phyloP scores from a whole-genome alignment of 2,113 vertebrate genomes.

The Falcunculus frontatus region DNA sequence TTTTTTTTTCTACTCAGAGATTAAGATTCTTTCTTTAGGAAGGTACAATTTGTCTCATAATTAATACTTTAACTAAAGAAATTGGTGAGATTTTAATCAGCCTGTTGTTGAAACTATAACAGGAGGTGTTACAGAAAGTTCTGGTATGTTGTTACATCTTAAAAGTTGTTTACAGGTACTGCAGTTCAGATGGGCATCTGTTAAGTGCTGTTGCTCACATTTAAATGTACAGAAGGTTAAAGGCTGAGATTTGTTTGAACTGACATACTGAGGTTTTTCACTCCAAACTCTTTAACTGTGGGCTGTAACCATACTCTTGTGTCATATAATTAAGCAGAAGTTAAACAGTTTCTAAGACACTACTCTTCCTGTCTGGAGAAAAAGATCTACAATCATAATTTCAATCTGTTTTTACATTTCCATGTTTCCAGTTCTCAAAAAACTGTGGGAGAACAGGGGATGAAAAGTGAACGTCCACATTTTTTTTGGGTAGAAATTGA shows the following conservation, averaged over 20 bases:
- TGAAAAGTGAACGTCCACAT: background rate
- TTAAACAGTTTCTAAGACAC: background rate
- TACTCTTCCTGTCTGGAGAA: background rate
- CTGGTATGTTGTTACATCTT: background rate
- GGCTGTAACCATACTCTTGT: background rate
- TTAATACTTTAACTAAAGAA: background rate
- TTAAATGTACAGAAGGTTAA: background rate
- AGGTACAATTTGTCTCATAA: background rate
- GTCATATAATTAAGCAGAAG: background rate
- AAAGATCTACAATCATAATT: background rate
- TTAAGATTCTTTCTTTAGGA: background rate
- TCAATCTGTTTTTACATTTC: background rate
- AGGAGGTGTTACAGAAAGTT: background rate
- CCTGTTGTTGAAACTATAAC: background rate
- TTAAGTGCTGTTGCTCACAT: background rate
- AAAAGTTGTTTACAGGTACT: background rate
- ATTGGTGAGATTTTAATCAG: background rate
- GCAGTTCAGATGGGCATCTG: background rate
- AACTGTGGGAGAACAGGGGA: background rate
- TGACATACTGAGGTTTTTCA: background rate
- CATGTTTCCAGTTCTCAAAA: background rate
- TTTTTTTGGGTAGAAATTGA: background rate
- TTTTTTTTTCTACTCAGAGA: background rate
- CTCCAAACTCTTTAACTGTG: background rate
- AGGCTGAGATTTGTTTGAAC: background rate